A percentile compares a stretch with the other conserved stretches of the same genome.
Evolutionary conservation across 30 jellyfish, hydroid and myxozoan genomes (phyloP).

Genomic region (Aurelia aurita): DNA sequence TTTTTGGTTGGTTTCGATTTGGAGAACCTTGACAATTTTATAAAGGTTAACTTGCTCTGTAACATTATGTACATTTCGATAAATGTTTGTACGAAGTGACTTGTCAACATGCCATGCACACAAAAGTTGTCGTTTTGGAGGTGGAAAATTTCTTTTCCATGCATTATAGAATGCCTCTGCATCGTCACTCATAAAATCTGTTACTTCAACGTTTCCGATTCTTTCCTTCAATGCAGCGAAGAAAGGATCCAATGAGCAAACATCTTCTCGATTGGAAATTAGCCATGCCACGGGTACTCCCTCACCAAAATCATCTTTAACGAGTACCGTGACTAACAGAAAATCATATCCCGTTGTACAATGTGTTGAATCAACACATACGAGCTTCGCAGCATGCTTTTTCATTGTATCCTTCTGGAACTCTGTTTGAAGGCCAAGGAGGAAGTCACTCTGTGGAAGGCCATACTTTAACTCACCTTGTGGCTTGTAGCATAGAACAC

Average conservation of each 20-base stretch:
- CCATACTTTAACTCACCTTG: neutral
- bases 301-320: conserved; percentile 47
- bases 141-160: conserved; percentile 35
- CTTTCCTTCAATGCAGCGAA: neutral
- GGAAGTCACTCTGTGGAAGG: neutral
- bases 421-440: conserved; percentile 62
- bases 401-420: conserved; percentile 44
- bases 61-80: neutral
- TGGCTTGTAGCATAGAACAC: conserved; percentile 43
- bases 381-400: conserved; percentile 24
- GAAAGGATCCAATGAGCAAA: neutral
- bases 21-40: conserved; percentile 16
- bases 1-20: conserved; percentile 18
- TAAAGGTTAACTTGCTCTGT: conserved; percentile 23
- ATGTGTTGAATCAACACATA: conserved; percentile 51
- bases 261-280: neutral
- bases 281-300: conserved; percentile 39
- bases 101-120: conserved; percentile 70
- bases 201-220: conserved; percentile 32
- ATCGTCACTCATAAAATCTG: conserved; percentile 59
- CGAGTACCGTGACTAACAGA: conserved; percentile 30
- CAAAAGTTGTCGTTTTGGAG: conserved; percentile 25
- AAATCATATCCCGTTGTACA: conserved; percentile 31
- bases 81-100: conserved; percentile 12
- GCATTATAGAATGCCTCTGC: conserved; percentile 57